phyloP scores from a whole-genome alignment of 2,113 vertebrate genomes.

The Glaucidium brasilianum region DNA sequence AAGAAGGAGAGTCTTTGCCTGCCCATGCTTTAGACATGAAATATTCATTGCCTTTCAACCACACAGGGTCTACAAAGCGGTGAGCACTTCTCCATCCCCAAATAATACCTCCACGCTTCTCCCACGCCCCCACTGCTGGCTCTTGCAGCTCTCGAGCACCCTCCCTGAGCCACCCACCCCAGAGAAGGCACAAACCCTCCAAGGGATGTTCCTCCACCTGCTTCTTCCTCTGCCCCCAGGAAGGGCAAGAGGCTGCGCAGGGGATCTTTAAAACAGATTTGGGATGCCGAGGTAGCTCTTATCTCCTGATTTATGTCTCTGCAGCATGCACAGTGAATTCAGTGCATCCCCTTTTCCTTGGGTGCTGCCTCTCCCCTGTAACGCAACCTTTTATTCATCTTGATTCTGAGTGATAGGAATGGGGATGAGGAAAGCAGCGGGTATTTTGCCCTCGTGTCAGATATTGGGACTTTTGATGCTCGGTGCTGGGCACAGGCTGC shows the following conservation, averaged over 20 bases:
- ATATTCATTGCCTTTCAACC: slow-evolving; percentile 51
- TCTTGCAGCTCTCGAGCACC: not conserved
- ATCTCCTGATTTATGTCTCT: not conserved
- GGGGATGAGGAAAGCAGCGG: not conserved
- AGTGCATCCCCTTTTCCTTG: not conserved
- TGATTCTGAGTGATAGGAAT: rapidly evolving
- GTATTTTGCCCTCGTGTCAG: rapidly evolving
- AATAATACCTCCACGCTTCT: rapidly evolving
- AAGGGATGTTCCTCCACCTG: not conserved
- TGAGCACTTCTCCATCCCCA: not conserved
- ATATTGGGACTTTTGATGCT: rapidly evolving
- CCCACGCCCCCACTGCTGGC: rapidly evolving
- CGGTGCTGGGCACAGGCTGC: rapidly evolving
- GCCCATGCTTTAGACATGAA: slow-evolving; percentile 45
- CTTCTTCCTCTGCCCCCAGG: not conserved
- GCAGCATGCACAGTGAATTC: not conserved
- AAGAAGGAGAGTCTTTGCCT: not conserved
- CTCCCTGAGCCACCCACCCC: rapidly evolving
- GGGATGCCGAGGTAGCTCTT: not conserved
- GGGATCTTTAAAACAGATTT: not conserved
- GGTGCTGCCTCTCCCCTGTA: not conserved
- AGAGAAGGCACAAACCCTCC: not conserved
- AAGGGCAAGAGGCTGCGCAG: not conserved
- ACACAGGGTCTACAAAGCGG: not conserved
- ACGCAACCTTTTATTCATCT: not conserved